These are phyloP conservation scores for Aurelia aurita DNA, from an alignment of 30 jellyfish, hydroid and myxozoan species.

Conservation along the genomic window DNA sequence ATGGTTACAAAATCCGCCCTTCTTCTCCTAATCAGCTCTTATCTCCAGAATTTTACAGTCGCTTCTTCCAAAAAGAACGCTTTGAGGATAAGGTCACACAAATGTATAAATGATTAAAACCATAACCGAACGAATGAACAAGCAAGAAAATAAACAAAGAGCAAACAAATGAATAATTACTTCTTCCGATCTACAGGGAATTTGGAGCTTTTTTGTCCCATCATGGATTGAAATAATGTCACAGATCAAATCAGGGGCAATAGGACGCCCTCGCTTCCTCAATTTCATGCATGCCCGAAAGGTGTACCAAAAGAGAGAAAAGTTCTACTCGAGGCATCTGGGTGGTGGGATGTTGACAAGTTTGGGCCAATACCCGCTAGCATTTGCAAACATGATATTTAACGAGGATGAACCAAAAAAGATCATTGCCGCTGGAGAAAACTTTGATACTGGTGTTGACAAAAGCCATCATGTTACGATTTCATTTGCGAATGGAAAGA, in stretches of 20 bases:
- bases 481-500: constrained; percentile 44
- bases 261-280: constrained; percentile 66
- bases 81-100: too few species aligned
- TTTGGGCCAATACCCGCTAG: constrained; percentile 71
- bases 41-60: too few species aligned
- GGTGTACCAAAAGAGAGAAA: constrained; percentile 30
- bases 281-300: constrained; percentile 56
- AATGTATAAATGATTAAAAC: too few species aligned
- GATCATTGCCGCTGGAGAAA: constrained; percentile 60
- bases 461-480: constrained; percentile 51
- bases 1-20: too few species aligned
- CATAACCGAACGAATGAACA: too few species aligned
- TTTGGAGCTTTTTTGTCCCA: constrained; percentile 79
- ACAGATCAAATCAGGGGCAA: constrained; percentile 53
- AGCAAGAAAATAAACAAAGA: too few species aligned
- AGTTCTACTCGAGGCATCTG: constrained; percentile 38
- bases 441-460: constrained; percentile 66
- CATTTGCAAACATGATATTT: constrained; percentile 53
- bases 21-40: too few species aligned
- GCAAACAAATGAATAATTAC: too few species aligned
- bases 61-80: too few species aligned
- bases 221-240: constrained; percentile 60
- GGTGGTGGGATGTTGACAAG: constrained; percentile 77
- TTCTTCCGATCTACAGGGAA: constrained; percentile 36
- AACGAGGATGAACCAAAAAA: constrained; percentile 53